Percentiles rank a stretch among this genome's conserved stretches.
phyloP scores from a whole-genome alignment of 2,113 vertebrate species.

The Oryzias curvinotus region DNA sequence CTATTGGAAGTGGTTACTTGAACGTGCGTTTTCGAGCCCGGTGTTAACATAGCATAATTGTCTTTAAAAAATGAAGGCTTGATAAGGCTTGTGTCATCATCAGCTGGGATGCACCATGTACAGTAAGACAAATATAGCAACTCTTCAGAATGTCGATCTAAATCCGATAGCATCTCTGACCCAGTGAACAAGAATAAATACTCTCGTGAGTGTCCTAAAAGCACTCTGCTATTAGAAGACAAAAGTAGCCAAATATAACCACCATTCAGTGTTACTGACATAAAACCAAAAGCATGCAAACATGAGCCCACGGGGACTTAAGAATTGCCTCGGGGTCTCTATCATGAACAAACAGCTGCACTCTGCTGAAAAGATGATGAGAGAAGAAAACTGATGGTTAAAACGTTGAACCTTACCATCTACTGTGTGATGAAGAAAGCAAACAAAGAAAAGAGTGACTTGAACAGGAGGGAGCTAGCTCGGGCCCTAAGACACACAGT shows the following conservation, averaged over 20 bases:
- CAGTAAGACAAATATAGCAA: background rate
- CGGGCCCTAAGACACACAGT: slow-evolving; percentile 1
- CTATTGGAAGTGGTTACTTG: too few relatives aligned
- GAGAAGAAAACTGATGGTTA: slow-evolving; percentile 30
- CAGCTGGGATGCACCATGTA: background rate
- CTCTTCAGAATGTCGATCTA: slow-evolving; percentile 6
- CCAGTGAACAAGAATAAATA: slow-evolving; percentile 23
- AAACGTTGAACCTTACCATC: slow-evolving; percentile 46
- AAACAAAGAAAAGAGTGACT: slow-evolving; percentile 2
- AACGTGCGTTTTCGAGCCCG: too few relatives aligned
- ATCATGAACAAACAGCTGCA: slow-evolving; percentile 32
- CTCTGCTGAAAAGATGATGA: slow-evolving; percentile 19
- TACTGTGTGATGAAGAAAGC: slow-evolving; percentile 12
- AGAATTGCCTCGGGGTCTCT: slow-evolving; percentile 5
- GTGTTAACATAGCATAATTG: too few relatives aligned
- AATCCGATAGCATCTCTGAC: slow-evolving; percentile 2
- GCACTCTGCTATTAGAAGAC: background rate
- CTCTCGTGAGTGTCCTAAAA: slow-evolving; percentile 16
- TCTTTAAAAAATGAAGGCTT: background rate
- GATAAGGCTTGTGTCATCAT: background rate
- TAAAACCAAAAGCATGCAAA: slow-evolving; percentile 13
- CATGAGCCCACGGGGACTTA: slow-evolving; percentile 15
- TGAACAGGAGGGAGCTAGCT: slow-evolving; percentile 1
- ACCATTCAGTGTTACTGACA: slow-evolving; percentile 24
- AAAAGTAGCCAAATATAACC: slow-evolving; percentile 35